These are phyloP conservation scores for Biston stratarius DNA, from an alignment of 2,888 invertebrate species.

Conservation along the genomic window DNA sequence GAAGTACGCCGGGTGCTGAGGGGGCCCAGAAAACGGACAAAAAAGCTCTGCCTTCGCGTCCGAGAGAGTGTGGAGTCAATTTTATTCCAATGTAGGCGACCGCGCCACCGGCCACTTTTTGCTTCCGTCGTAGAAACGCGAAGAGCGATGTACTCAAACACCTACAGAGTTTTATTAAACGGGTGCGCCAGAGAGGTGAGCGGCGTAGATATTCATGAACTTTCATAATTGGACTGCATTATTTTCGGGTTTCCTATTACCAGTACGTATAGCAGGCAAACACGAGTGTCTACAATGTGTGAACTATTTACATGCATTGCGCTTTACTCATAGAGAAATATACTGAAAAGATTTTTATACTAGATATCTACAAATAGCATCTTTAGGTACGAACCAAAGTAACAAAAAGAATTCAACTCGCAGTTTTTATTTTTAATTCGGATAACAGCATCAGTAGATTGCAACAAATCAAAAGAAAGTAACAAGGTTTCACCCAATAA, in stretches of 20 bases:
- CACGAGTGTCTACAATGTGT: slow-evolving; percentile 6
- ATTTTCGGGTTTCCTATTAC: slow-evolving; percentile 47
- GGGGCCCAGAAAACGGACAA: slow-evolving; percentile 74
- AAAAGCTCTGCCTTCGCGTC: slow-evolving; percentile 83
- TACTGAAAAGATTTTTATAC: neutral
- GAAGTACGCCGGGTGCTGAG: slow-evolving; percentile 76
- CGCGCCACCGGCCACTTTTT: slow-evolving; percentile 84
- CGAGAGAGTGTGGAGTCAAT: slow-evolving; percentile 86
- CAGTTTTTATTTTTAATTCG: neutral
- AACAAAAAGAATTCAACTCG: neutral
- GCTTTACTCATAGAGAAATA: neutral
- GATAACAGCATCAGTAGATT: neutral
- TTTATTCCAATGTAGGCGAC: slow-evolving; percentile 86
- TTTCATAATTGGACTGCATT: slow-evolving; percentile 48
- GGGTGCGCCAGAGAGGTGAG: slow-evolving; percentile 47
- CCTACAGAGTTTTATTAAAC: slow-evolving; percentile 83
- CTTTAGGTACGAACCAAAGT: neutral
- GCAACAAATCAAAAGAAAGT: slow-evolving; percentile 15
- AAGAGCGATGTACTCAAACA: slow-evolving; percentile 83
- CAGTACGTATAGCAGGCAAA: slow-evolving; percentile 33
- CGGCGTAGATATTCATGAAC: slow-evolving; percentile 47
- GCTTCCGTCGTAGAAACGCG: slow-evolving; percentile 84
- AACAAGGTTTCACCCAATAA: slow-evolving; percentile 47
- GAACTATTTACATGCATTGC: neutral
- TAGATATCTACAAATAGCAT: no score